These are phyloP conservation scores for Synodontis membranacea DNA, from an alignment of 2,113 vertebrate species.

Conservation along the genomic window DNA sequence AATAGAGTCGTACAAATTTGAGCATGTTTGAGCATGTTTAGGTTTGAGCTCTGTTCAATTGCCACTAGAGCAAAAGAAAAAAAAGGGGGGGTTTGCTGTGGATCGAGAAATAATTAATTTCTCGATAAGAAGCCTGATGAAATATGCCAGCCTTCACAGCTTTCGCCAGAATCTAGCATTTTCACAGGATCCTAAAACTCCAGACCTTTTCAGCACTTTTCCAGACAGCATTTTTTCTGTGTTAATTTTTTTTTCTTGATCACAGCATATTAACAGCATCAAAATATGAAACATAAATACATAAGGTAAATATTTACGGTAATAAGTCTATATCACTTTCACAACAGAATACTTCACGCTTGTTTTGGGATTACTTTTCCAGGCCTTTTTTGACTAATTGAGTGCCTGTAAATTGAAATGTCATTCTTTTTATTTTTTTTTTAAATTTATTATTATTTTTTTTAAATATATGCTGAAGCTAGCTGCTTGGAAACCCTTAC, in stretches of 20 bases:
- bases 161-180: background rate
- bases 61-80: background rate
- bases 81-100: background rate
- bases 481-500: background rate
- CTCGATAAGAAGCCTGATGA: background rate
- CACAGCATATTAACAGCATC: background rate
- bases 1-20: background rate
- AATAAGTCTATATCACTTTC: background rate
- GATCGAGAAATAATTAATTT: background rate
- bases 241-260: background rate
- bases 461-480: background rate
- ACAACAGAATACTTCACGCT: background rate
- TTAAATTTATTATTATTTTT: background rate
- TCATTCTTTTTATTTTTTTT: background rate
- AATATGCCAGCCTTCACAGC: background rate
- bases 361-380: background rate
- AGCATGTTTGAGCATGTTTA: background rate
- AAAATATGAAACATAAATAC: background rate
- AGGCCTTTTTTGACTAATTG: background rate
- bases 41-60: background rate
- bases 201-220: background rate
- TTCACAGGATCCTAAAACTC: background rate
- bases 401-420: background rate
- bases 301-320: background rate
- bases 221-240: background rate